Evolutionary conservation across 2,888 invertebrate species (phyloP).

Genomic region (Folsomia candida): DNA sequence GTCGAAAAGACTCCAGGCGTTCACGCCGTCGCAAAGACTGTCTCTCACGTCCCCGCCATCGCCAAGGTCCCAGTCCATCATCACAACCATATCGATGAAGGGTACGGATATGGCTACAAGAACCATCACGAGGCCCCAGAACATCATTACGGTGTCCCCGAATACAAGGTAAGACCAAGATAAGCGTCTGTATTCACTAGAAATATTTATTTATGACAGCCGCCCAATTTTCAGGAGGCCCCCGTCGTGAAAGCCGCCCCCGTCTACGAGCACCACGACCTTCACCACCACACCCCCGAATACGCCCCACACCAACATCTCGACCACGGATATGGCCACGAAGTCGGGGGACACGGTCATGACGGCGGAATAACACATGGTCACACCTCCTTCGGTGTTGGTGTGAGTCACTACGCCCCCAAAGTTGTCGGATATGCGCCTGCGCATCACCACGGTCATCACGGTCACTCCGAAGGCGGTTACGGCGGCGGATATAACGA

Average conservation of each 20-base stretch:
- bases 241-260: constrained; percentile 32
- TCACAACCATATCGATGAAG: background rate
- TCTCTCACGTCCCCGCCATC: constrained; percentile 25
- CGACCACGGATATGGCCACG: background rate
- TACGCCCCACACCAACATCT: constrained; percentile 5
- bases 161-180: background rate
- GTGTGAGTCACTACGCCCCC: constrained; percentile 24
- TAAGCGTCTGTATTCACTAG: no score
- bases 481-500: no score
- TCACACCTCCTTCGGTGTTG: constrained; percentile 26
- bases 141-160: constrained; percentile 5
- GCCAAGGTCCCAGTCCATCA: constrained; percentile 14
- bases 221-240: constrained; percentile 18
- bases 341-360: background rate
- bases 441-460: constrained; percentile 12
- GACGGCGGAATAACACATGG: constrained; percentile 15
- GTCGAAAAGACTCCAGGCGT: constrained; percentile 43
- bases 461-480: no score
- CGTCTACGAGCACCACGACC: constrained; percentile 1
- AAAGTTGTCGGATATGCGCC: constrained; percentile 20
- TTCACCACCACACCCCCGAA: background rate
- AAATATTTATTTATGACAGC: no score
- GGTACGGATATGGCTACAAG: constrained; percentile 8
- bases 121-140: background rate
- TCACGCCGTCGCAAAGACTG: constrained; percentile 28